Conservation (phyloP, 2,797 vertebrate genomes). For the Alcedo atthis region DNA sequence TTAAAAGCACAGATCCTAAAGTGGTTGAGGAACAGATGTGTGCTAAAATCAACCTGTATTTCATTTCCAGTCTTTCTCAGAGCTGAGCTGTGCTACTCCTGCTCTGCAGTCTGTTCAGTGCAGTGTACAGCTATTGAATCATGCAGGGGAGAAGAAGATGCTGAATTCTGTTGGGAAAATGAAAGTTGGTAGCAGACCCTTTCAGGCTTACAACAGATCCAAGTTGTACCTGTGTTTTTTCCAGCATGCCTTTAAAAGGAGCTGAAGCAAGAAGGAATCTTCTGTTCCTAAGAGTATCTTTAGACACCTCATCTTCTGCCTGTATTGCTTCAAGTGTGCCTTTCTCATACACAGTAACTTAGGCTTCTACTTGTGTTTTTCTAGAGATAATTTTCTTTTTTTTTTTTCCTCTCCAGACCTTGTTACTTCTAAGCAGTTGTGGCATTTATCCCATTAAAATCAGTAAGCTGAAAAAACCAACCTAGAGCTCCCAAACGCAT, state of each 20-base stretch:
- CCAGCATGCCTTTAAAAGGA: neutral
- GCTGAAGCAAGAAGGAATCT: neutral
- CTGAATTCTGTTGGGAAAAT: neutral
- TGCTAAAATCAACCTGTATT: neutral
- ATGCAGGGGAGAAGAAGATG: neutral
- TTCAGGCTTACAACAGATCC: rapidly evolving
- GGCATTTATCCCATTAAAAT: neutral
- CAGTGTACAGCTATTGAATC: neutral
- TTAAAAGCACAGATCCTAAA: neutral
- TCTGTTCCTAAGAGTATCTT: neutral
- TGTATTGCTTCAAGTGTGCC: neutral
- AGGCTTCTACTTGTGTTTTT: neutral
- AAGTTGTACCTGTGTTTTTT: neutral
- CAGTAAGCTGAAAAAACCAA: neutral
- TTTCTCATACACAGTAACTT: neutral
- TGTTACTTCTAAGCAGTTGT: neutral
- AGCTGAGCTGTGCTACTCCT: neutral
- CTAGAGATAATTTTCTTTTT: neutral
- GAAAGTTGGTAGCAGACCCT: neutral
- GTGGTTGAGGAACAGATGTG: neutral
- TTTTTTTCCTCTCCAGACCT: neutral
- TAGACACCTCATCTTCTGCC: neutral
- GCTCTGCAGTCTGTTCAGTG: neutral
- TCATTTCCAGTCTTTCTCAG: neutral
- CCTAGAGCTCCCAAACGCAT: neutral